phyloP scores from a whole-genome alignment of 2,888 invertebrate species.

The Archaeoteleia sp. region DNA sequence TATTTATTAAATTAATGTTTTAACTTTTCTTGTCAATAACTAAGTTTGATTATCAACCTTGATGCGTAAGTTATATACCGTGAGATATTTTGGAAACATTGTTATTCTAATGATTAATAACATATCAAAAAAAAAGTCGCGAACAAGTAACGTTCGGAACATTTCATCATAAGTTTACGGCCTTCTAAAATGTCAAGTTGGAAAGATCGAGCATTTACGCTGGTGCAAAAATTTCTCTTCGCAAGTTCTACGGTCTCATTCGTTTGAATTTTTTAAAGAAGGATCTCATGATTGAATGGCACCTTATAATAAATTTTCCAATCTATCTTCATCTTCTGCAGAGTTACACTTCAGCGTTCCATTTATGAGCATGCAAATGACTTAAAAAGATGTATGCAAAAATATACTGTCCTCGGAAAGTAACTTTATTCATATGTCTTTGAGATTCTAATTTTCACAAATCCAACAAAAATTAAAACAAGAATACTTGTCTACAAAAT shows the following conservation, averaged over 20 bases:
- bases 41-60: too few relatives aligned
- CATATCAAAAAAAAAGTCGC: too few relatives aligned
- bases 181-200: constrained; percentile 7
- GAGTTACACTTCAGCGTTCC: too few relatives aligned
- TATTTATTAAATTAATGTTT: too few relatives aligned
- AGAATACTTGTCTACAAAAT: too few relatives aligned
- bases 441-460: too few relatives aligned
- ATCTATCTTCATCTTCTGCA: not conserved
- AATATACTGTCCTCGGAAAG: not conserved
- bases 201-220: constrained; percentile 6
- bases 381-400: not conserved
- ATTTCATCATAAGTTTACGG: constrained; percentile 18
- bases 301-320: not conserved
- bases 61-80: too few relatives aligned
- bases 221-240: constrained; percentile 10
- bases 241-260: not conserved
- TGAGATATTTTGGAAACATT: too few relatives aligned
- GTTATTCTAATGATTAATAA: too few relatives aligned
- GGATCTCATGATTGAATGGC: not conserved
- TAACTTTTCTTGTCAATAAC: too few relatives aligned
- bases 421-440: too few relatives aligned
- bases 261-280: constrained; percentile 5
- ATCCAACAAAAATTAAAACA: too few relatives aligned
- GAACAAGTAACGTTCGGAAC: constrained; percentile 11
- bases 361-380: not conserved